A percentile compares a stretch with the other conserved stretches of the same genome.
Conservation (phyloP, 1,140 invertebrate genomes). For the Philotrypesis tridentata region DNA sequence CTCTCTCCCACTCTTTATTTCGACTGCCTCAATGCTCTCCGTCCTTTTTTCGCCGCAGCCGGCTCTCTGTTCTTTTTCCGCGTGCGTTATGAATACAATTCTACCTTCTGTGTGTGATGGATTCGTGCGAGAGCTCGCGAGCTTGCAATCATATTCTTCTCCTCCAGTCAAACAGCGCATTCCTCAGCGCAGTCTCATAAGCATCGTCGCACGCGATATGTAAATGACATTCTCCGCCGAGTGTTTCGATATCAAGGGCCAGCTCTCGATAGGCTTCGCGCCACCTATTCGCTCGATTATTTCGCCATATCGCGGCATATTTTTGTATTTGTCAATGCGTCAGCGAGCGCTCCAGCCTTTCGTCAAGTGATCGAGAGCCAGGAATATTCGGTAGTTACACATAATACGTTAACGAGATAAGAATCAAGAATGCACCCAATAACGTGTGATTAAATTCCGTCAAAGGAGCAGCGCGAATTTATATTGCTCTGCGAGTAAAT, state of each 20-base stretch:
- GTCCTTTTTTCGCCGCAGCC: background rate
- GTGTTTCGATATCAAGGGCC: constrained; percentile 25
- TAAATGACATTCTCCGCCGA: constrained; percentile 22
- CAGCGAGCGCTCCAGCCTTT: too few species aligned
- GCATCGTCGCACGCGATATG: constrained; percentile 22
- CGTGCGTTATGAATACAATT: constrained; percentile 31
- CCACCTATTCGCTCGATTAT: too few species aligned
- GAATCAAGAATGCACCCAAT: too few species aligned
- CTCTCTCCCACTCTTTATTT: constrained; percentile 42
- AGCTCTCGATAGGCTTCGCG: background rate
- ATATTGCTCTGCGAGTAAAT: too few species aligned
- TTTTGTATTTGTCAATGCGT: too few species aligned
- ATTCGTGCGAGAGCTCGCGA: background rate
- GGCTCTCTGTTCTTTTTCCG: background rate
- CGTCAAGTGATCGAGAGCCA: too few species aligned
- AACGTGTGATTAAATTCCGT: too few species aligned
- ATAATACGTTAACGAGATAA: too few species aligned
- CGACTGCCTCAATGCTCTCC: constrained; percentile 48
- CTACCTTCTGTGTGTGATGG: background rate
- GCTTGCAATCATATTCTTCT: constrained; percentile 32
- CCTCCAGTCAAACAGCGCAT: constrained; percentile 1
- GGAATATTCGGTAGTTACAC: too few species aligned
- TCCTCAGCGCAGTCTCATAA: background rate
- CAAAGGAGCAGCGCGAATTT: too few species aligned
- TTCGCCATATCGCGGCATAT: too few species aligned